Evolutionary conservation across 53 echinoderm and acorn worm species (phyloP).

Genomic region (Stichopus horrens): DNA sequence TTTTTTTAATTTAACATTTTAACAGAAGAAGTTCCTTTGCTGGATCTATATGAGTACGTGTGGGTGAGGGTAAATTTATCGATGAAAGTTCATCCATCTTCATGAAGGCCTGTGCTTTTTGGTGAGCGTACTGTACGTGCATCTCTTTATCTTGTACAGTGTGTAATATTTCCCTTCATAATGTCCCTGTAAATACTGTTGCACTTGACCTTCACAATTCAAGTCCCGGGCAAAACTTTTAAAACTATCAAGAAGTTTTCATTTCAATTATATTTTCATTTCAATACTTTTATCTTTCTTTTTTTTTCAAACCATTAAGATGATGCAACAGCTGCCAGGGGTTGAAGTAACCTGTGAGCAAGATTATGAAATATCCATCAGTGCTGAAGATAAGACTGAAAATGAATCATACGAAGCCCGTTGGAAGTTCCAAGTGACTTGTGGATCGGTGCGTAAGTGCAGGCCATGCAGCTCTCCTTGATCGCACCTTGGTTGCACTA

Average conservation of each 20-base stretch:
- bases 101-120: background rate
- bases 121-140: no score
- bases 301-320: background rate
- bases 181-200: no score
- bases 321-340: slow-evolving; percentile 14
- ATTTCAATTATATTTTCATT: no score
- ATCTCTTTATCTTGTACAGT: no score
- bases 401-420: background rate
- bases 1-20: background rate
- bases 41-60: background rate
- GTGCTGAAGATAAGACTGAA: slow-evolving; percentile 1
- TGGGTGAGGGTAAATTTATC: background rate
- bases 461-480: no score
- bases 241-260: no score
- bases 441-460: slow-evolving; percentile 1
- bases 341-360: slow-evolving; percentile 6
- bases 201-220: no score
- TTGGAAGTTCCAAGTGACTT: slow-evolving; percentile 18
- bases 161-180: no score
- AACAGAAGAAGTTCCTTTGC: no score
- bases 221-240: no score
- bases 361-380: slow-evolving; percentile 3
- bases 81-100: background rate
- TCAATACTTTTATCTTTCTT: no score
- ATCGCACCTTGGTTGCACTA: no score